These are phyloP conservation scores for Aplysia californica DNA, from an alignment of 1,140 invertebrate genomes.

Conservation along the genomic window DNA sequence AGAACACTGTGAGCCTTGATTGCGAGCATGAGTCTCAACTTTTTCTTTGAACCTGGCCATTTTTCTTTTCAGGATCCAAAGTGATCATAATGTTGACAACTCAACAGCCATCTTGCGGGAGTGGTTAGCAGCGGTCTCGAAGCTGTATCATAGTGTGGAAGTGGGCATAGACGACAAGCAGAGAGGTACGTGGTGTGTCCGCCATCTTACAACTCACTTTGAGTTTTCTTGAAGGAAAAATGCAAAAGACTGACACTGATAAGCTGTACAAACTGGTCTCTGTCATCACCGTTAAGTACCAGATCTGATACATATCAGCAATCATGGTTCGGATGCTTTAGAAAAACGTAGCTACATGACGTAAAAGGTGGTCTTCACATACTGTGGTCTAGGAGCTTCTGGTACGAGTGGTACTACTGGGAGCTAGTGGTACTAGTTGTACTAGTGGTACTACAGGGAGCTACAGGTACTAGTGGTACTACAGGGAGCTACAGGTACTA, in stretches of 20 bases:
- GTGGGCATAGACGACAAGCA: conserved; percentile 72
- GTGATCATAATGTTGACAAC: conserved; percentile 27
- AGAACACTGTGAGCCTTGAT: no score
- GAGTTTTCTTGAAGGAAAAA: no score
- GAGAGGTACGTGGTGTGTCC: conserved; percentile 46
- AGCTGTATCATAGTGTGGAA: conserved; percentile 81
- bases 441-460: no score
- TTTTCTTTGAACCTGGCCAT: neutral
- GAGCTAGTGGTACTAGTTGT: no score
- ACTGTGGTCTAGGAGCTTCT: no score
- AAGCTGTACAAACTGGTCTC: no score
- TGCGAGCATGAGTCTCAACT: no score
- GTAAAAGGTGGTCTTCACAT: neutral
- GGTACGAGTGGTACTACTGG: no score
- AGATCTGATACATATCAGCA: neutral
- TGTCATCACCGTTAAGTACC: no score
- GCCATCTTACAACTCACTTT: neutral
- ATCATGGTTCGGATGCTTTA: neutral
- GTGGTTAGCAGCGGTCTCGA: conserved; percentile 76
- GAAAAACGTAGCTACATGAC: neutral
- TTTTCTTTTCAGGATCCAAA: conserved; percentile 12
- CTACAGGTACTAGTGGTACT: no score
- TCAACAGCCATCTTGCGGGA: conserved; percentile 75
- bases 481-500: no score
- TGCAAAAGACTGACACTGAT: no score